These are phyloP conservation scores for Rachycentron canadum DNA, from an alignment of 2,797 vertebrate species.

Conservation along the genomic window DNA sequence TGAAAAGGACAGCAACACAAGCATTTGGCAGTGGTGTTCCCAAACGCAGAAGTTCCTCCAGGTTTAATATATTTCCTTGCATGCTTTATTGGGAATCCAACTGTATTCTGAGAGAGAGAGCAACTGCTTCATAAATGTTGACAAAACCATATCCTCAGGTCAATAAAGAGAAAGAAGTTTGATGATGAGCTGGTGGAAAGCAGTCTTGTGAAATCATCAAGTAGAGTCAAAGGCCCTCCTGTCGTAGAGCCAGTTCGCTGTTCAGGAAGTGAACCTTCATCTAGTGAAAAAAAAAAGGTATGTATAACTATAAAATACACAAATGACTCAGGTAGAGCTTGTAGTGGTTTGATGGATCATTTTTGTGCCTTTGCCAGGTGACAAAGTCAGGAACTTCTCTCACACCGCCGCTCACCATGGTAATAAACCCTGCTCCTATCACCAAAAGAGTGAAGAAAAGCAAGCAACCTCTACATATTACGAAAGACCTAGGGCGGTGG, in stretches of 20 bases:
- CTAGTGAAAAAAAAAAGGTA: slow-evolving; percentile 96
- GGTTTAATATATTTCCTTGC: slow-evolving; percentile 78
- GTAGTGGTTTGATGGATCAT: background rate
- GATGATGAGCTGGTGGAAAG: slow-evolving; percentile 98
- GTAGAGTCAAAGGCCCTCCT: slow-evolving; percentile 91
- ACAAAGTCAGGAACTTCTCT: slow-evolving; percentile 89
- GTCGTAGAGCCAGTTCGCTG: slow-evolving; percentile 92
- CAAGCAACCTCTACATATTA: slow-evolving; percentile 95
- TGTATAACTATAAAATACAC: background rate
- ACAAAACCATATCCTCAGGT: slow-evolving; percentile 81
- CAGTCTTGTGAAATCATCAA: slow-evolving; percentile 96
- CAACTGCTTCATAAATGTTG: background rate
- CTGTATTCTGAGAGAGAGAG: no score
- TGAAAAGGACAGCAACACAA: slow-evolving; percentile 90
- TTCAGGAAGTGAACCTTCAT: slow-evolving; percentile 92
- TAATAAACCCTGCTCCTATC: slow-evolving; percentile 87
- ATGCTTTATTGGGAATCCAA: background rate
- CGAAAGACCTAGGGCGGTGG: slow-evolving; percentile 96
- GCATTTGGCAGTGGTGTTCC: slow-evolving; percentile 89
- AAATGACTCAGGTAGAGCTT: background rate
- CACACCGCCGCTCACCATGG: slow-evolving; percentile 87
- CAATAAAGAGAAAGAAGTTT: slow-evolving; percentile 98
- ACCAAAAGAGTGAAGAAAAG: slow-evolving; percentile 96
- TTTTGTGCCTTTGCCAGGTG: slow-evolving; percentile 77
- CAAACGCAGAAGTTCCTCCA: slow-evolving; percentile 96